Conservation (phyloP, 2,113 vertebrate species). For the Ivindomyrus marchei region DNA sequence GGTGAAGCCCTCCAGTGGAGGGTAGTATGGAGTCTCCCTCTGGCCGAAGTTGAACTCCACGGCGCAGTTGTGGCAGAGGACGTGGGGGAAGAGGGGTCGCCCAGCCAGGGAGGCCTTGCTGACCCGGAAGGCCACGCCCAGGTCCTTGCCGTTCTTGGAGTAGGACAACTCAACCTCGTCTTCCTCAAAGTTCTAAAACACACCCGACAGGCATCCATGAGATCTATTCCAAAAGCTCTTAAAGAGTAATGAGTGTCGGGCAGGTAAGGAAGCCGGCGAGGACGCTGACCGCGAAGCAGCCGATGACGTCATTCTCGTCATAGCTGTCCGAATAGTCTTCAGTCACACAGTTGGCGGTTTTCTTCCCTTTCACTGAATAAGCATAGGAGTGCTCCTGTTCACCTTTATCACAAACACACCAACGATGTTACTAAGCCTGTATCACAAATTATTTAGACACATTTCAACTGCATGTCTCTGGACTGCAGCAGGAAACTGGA, state of each 20-base stretch:
- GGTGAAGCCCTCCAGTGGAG: constrained; percentile 71
- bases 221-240: not conserved
- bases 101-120: constrained; percentile 73
- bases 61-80: constrained; percentile 95
- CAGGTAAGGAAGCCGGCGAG: not conserved
- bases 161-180: constrained; percentile 85
- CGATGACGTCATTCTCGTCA: constrained; percentile 95
- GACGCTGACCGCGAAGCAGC: constrained; percentile 87
- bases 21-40: constrained; percentile 84
- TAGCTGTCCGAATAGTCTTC: constrained; percentile 93
- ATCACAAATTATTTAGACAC: not conserved
- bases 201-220: not conserved
- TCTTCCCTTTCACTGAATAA: constrained; percentile 86
- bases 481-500: not conserved
- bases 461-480: not conserved
- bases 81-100: constrained; percentile 83
- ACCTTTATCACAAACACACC: constrained; percentile 57
- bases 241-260: not conserved
- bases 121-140: constrained; percentile 79
- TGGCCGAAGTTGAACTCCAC: constrained; percentile 98
- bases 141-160: constrained; percentile 88
- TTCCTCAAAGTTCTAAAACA: constrained; percentile 79
- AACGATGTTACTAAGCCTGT: not conserved
- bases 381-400: constrained; percentile 92
- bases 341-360: constrained; percentile 86